Base-by-base conservation (phyloP, 2,797 vertebrate genomes). In the Acrossocheilus wenchowensis region DNA sequence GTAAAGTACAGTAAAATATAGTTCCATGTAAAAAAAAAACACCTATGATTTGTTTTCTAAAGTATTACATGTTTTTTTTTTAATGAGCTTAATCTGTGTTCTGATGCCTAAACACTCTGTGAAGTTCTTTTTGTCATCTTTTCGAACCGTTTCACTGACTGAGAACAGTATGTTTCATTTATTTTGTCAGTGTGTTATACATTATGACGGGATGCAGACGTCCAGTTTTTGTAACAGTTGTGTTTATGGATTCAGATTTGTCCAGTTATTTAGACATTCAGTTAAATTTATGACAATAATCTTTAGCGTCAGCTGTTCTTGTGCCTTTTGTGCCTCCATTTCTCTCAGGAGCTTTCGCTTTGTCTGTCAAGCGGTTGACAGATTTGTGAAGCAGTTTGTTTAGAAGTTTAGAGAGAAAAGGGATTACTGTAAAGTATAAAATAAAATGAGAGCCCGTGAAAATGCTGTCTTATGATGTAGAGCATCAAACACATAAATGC, bases 251-350 rank as follows among this genome's bases (percentile, higher is more conserved):
- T 74, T 39, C 50, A 43, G 17, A 64, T 71, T 77, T 43, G 41
- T 66, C 45, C 41, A 45, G 81, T 54, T 62, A 74, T 74, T 30
- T 23, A 74, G 84, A 69, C 34, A 43, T 48, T 83, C 17, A 15
- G 43, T 30, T 71, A 11, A 43, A 68, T 23, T 21, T 17, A 83
- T 36, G 30, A 34, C 19, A 73, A 30, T 62, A 50, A 48, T 80
- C 10, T 84, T 83, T n/a, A 26, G 21, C 23, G 19, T 45, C 2
- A 30, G 9, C 26, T 45, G 50, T 85, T 71, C 48, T 82, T 85
- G 43, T 84, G 75, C 83, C 83, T 77, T 15, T 78, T 77, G 89
- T 89, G 87, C 90, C 88, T 90, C 85, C 41, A 39, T 86, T 88
- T 89, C 34, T 54, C 87, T 88, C 88, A 88, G 87, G 85, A 83